phyloP scores from a whole-genome alignment of 2,888 invertebrate genomes.

The Neoscelio sp. region DNA sequence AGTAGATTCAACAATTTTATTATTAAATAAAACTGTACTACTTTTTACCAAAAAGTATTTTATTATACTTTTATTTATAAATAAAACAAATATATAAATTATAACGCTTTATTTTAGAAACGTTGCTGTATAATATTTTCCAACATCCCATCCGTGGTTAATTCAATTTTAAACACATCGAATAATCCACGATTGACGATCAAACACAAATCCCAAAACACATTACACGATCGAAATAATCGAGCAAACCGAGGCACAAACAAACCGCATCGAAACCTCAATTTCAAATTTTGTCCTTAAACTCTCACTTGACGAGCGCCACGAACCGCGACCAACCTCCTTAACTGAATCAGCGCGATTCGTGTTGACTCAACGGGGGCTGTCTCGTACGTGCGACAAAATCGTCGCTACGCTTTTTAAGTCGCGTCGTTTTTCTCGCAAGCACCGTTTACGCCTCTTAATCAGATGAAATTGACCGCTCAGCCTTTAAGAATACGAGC shows the following conservation, averaged over 20 bases:
- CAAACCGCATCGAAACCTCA: slow-evolving; percentile 20
- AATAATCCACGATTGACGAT: too few species aligned
- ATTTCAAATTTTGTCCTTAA: slow-evolving; percentile 25
- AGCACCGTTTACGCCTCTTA: slow-evolving; percentile 27
- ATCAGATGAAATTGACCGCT: slow-evolving; percentile 60
- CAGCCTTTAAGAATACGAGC: slow-evolving; percentile 22
- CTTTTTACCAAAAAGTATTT: too few species aligned
- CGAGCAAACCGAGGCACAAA: slow-evolving; percentile 21
- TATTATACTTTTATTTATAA: too few species aligned
- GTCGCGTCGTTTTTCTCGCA: slow-evolving; percentile 2
- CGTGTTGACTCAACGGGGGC: slow-evolving; percentile 17
- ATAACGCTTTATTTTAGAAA: too few species aligned
- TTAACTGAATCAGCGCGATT: slow-evolving; percentile 27
- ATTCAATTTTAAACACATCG: too few species aligned
- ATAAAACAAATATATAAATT: too few species aligned
- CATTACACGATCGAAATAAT: slow-evolving; percentile 41
- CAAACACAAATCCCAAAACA: slow-evolving; percentile 22
- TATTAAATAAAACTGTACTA: too few species aligned
- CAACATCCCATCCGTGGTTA: too few species aligned
- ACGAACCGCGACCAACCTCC: neutral
- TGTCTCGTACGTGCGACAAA: slow-evolving; percentile 26
- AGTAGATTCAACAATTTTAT: too few species aligned
- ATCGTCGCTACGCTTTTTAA: slow-evolving; percentile 32
- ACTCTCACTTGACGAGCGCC: slow-evolving; percentile 18
- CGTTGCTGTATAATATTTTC: too few species aligned